Base-by-base conservation (phyloP, 2,113 vertebrate species). In the Bostrychus sinensis region DNA sequence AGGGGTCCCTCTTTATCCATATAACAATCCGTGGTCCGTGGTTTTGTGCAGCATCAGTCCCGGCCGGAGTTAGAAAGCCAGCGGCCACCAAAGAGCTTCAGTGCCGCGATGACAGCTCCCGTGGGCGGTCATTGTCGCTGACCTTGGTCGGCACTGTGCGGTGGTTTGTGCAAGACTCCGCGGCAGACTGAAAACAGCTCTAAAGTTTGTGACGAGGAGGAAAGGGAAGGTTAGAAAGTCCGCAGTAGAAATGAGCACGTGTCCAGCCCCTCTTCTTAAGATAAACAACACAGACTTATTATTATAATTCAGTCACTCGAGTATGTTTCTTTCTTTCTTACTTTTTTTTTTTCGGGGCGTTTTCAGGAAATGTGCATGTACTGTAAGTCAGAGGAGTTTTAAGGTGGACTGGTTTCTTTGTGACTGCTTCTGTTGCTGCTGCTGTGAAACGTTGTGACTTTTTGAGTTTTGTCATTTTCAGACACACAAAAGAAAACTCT, bases 291-390 rank as follows among this genome's bases (percentile, higher is more conserved):
- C 60, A 56, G 68, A 57, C 53, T 54, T 70, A 48, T 56, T 65
- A 55, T 70, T 69, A 46, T 72, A 57, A 17, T 43, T 64, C 63
- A 25, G 25, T 73, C 54, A 42, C 72, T 77, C 1, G 5, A 68
- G 55, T 54, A 48, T 25, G 45, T 48, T 48, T 75, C 32, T 46
- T 46, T 36, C 38, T 45, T 26, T 72, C 30, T 48, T 48, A 19
- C 34, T 13, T 48, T 39, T 32, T 56, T 34, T 16, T 64, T 62
- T 42, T 16, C 66, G 75, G 83, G 83, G 80, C 83, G 87, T 86
- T 87, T 88, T 88, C 88, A 88, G 89, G 88, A 90, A 88, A 86
- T 77, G 68, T 74, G 59, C 45, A 36, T 41, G 62, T 39, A 9
- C 72, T 56, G 56, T 36, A 13, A 56, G 62, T 34, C 45, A 41